Percentiles rank a stretch among this genome's conserved stretches.
phyloP scores from a whole-genome alignment of 2,113 vertebrate species.

The Eubucco bourcierii region DNA sequence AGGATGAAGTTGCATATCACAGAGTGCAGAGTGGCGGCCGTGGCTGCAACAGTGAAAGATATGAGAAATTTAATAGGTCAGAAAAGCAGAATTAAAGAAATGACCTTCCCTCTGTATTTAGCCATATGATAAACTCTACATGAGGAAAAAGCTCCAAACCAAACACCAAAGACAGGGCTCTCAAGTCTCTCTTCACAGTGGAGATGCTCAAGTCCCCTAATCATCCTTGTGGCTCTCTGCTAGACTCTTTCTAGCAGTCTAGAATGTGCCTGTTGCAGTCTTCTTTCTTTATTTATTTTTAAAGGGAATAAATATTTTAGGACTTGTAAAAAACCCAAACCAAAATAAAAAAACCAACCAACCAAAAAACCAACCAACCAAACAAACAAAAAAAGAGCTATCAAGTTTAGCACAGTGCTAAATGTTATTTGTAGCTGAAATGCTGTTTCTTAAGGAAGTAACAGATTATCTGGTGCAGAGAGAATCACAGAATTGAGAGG shows the following conservation, averaged over 20 bases:
- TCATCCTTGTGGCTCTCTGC: too few species aligned
- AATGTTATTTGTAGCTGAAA: background rate
- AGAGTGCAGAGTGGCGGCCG: background rate
- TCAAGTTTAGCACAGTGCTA: background rate
- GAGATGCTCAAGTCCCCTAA: too few species aligned
- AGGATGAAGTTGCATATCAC: background rate
- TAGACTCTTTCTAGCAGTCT: too few species aligned
- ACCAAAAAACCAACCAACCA: background rate
- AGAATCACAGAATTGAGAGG: too few species aligned
- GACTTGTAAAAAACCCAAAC: background rate
- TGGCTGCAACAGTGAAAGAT: background rate
- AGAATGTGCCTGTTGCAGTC: background rate
- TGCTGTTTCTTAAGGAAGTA: background rate
- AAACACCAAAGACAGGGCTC: too few species aligned
- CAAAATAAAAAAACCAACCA: too few species aligned
- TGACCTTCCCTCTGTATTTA: background rate
- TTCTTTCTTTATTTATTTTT: background rate
- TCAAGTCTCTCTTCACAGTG: too few species aligned
- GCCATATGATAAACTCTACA: background rate
- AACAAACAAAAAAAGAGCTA: background rate
- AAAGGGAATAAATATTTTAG: background rate
- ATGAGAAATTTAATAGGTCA: background rate
- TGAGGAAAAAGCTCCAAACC: background rate
- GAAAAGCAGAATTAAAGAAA: background rate
- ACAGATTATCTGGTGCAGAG: background rate